These are phyloP conservation scores for Dipodomys stephensi DNA, from an alignment of 2,113 vertebrate species.

Conservation along the genomic window DNA sequence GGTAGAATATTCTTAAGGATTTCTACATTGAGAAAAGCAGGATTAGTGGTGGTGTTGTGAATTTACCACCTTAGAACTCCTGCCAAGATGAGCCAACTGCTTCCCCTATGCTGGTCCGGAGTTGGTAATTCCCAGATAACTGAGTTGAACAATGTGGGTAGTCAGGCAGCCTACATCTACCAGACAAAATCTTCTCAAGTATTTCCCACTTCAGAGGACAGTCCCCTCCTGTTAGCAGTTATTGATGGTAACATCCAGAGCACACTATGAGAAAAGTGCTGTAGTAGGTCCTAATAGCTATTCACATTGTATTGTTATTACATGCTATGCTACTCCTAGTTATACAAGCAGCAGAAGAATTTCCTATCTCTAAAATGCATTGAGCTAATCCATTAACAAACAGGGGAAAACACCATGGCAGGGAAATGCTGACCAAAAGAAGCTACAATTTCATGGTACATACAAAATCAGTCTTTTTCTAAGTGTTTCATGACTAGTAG, in stretches of 20 bases:
- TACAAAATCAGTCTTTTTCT: conserved; percentile 39
- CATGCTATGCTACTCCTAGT: not conserved
- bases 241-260: not conserved
- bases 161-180: not conserved
- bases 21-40: not conserved
- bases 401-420: conserved; percentile 43
- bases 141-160: not conserved
- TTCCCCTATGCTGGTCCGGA: not conserved
- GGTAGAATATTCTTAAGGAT: not conserved
- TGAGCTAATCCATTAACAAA: not conserved
- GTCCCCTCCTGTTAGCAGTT: not conserved
- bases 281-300: not conserved
- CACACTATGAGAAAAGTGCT: not conserved
- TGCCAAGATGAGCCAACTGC: not conserved
- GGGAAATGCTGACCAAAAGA: not conserved
- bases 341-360: conserved; percentile 33
- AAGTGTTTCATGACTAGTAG: conserved; percentile 31
- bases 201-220: not conserved
- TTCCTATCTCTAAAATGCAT: conserved; percentile 24
- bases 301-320: not conserved
- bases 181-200: not conserved
- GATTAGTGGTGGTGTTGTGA: not conserved
- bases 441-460: not conserved
- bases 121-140: not conserved
- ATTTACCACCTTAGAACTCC: not conserved